Percentiles rank a stretch among this genome's conserved stretches.
phyloP scores from a whole-genome alignment of 2,888 invertebrate species.

The Leptopilina syphax region DNA sequence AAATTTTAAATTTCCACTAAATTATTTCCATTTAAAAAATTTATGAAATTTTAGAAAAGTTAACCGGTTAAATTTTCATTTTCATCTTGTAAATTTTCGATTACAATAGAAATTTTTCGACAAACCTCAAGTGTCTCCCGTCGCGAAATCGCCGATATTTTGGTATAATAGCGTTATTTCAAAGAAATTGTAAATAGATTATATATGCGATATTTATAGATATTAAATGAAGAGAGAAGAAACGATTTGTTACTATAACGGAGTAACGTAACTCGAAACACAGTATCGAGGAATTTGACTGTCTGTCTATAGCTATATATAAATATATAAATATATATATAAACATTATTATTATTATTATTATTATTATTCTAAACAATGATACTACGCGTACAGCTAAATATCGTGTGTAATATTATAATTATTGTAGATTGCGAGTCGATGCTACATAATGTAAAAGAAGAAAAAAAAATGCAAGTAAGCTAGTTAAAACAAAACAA shows the following conservation, averaged over 20 bases:
- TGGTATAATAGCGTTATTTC: conserved; percentile 67
- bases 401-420: conserved; percentile 76
- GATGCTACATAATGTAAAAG: conserved; percentile 64
- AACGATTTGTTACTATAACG: conserved; percentile 52
- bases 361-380: conserved; percentile 67
- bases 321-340: conserved; percentile 38
- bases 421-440: conserved; percentile 70
- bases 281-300: conserved; percentile 61
- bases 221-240: conserved; percentile 56
- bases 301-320: conserved; percentile 71
- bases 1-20: no score
- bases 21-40: no score
- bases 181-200: conserved; percentile 55
- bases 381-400: conserved; percentile 74
- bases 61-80: no score
- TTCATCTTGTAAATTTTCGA: no score
- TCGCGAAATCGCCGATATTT: conserved; percentile 61
- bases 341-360: conserved; percentile 54
- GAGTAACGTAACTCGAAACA: conserved; percentile 52
- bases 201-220: conserved; percentile 74
- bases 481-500: conserved; percentile 54
- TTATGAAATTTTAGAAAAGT: no score
- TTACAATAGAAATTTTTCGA: no score
- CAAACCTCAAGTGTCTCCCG: conserved; percentile 9
- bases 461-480: conserved; percentile 60